Base-by-base conservation (phyloP, 2,888 invertebrate species). In the Tiliacea aurago region DNA sequence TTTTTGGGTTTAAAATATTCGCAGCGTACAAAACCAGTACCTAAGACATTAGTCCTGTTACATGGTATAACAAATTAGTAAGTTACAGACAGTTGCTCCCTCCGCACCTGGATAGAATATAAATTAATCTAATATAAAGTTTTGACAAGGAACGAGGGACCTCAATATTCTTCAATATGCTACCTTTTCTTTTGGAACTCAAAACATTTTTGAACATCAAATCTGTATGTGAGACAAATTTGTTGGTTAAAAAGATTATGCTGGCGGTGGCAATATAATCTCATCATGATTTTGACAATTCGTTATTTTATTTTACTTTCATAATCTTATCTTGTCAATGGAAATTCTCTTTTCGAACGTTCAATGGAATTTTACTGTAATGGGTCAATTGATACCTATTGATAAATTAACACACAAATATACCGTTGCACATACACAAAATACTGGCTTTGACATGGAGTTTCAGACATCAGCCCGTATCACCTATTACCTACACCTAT, bases 311-410 rank as follows among this genome's bases (percentile, higher is more conserved):
- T 15, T 59, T 58, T 47, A 33, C 11, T 5, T n/a, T 23, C 15
- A 9, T 4, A 43, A 75, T 59, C 51, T 68, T 45, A 75, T 75
- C 74, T 45, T 67, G 51, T 47, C 68, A 75, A 33, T 18, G 4
- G 23, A 7, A 11, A 56, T 23, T 58, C 3, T 20, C 9, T 45
- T 18, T 63, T 47, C 45, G 0, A 47, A 11, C 18, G 18, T 33
- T 33, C 4, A 33, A 23, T 58, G 47, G 47, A 62, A 77, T 62
- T 56, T 62, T 77, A 77, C 49, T 13, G 10, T 28, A 47, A 68
- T 1, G n/a, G 6, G 13, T n/a, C 41, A 15, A 4, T 33, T 13
- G 20, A 33, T 2, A 23, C 20, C 23, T 23, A 18, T 28, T 18
- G 28, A n/a, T 47, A 6, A 69, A 37, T 37, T 23, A 65, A 45